phyloP scores from a whole-genome alignment of 2,888 invertebrate genomes.

The Spisula solida region DNA sequence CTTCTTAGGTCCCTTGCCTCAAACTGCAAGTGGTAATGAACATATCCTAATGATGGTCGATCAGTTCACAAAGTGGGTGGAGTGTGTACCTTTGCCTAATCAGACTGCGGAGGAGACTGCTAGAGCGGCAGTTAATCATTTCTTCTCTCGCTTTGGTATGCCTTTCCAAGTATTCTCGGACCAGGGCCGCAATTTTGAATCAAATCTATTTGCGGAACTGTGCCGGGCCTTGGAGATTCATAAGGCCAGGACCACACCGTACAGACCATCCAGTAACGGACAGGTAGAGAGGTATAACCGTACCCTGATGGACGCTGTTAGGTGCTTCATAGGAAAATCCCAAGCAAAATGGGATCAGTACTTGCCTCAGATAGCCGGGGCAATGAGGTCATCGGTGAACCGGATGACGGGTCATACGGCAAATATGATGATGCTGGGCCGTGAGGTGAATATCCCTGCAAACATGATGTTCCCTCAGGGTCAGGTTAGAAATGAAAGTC shows the following conservation, averaged over 20 bases:
- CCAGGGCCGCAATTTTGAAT: slow-evolving; percentile 31
- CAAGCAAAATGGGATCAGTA: not conserved
- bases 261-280: slow-evolving; percentile 24
- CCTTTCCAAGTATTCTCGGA: slow-evolving; percentile 37
- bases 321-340: slow-evolving; percentile 37
- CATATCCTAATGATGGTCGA: slow-evolving; percentile 38
- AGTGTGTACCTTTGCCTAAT: slow-evolving; percentile 25
- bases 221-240: slow-evolving; percentile 2
- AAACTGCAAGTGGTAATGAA: slow-evolving; percentile 35
- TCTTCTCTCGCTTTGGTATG: slow-evolving; percentile 26
- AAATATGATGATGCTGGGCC: slow-evolving; percentile 28
- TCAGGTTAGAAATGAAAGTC: no score
- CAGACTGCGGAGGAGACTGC: slow-evolving; percentile 32
- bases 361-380: not conserved
- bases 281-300: slow-evolving; percentile 39
- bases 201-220: not conserved
- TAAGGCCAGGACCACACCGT: slow-evolving; percentile 16
- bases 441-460: not conserved
- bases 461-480: slow-evolving; percentile 25
- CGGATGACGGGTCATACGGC: slow-evolving; percentile 38
- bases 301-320: slow-evolving; percentile 49
- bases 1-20: slow-evolving; percentile 38
- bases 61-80: slow-evolving; percentile 45
- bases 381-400: not conserved
- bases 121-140: slow-evolving; percentile 12